Conservation (phyloP, 1,140 invertebrate genomes). For the Odontomachus brunneus region DNA sequence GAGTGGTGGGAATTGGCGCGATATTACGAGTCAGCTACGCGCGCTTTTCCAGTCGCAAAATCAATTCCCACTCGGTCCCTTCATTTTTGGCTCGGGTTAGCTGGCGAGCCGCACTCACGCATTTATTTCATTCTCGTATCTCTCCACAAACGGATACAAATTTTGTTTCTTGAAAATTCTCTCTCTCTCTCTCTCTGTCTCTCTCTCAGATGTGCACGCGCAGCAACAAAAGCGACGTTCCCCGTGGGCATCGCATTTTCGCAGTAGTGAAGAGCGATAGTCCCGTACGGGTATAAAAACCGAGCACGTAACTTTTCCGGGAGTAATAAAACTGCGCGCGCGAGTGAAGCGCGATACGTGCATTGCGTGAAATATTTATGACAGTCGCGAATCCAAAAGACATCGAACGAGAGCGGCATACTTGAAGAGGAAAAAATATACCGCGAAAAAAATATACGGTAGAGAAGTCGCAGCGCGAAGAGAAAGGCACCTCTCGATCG, state of each 20-base stretch:
- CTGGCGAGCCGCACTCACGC: no score
- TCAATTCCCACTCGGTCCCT: no score
- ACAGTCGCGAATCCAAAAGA: background rate
- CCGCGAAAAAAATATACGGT: background rate
- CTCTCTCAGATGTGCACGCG: background rate
- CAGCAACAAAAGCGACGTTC: background rate
- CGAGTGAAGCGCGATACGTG: background rate
- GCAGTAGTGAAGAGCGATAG: conserved; percentile 3
- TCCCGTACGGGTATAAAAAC: conserved; percentile 19
- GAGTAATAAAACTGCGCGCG: conserved; percentile 23
- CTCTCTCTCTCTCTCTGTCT: no score
- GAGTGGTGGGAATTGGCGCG: conserved; percentile 18
- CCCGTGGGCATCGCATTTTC: conserved; percentile 20
- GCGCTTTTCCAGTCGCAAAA: no score
- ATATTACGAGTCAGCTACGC: background rate
- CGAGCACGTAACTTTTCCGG: conserved; percentile 26
- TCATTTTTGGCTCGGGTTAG: no score
- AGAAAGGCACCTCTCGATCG: no score
- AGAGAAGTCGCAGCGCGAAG: no score
- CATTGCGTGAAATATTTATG: conserved; percentile 38
- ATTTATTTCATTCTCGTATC: background rate
- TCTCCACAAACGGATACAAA: background rate
- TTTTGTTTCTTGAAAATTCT: background rate
- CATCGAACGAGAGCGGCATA: background rate
- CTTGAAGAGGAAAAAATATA: background rate